Evolutionary conservation across 2,113 vertebrate species (phyloP).

Genomic region (Ammodytes marinus): DNA sequence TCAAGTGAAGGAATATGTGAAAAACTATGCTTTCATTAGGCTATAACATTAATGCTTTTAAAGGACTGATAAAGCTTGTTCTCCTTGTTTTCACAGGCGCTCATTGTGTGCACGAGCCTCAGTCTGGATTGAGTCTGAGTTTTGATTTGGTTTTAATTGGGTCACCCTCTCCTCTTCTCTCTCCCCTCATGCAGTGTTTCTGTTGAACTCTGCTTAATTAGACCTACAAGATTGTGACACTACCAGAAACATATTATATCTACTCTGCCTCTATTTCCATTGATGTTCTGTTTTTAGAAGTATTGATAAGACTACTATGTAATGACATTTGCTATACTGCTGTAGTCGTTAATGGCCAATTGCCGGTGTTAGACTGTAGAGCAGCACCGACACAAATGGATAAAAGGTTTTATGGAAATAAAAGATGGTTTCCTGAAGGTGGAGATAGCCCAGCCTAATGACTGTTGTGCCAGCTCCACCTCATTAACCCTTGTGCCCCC

Average conservation of each 20-base stretch:
- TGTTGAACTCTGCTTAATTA: constrained; percentile 80
- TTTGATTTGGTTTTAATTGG: constrained; percentile 83
- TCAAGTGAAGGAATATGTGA: constrained; percentile 60
- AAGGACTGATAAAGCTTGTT: constrained; percentile 75
- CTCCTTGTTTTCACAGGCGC: constrained; percentile 63
- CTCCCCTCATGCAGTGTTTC: constrained; percentile 61
- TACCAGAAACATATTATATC: constrained; percentile 66
- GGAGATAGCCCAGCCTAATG: constrained; percentile 70
- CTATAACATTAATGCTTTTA: constrained; percentile 81
- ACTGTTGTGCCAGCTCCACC: constrained; percentile 67
- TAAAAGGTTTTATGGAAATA: constrained; percentile 73
- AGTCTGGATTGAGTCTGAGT: constrained; percentile 60
- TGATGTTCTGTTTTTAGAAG: constrained; percentile 78
- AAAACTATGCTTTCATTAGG: constrained; percentile 77
- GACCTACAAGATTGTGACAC: constrained; percentile 72
- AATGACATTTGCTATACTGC: constrained; percentile 71
- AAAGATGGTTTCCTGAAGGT: constrained; percentile 69
- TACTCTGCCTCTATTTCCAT: constrained; percentile 69
- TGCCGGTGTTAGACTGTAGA: constrained; percentile 46
- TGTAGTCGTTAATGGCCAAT: constrained; percentile 69
- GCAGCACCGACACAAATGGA: constrained; percentile 56
- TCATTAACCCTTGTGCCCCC: constrained; percentile 59
- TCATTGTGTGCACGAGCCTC: constrained; percentile 61
- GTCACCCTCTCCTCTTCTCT: constrained; percentile 69
- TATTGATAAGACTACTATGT: constrained; percentile 78